These are phyloP conservation scores for Carapus acus DNA, from an alignment of 2,797 vertebrate genomes.

Conservation along the genomic window DNA sequence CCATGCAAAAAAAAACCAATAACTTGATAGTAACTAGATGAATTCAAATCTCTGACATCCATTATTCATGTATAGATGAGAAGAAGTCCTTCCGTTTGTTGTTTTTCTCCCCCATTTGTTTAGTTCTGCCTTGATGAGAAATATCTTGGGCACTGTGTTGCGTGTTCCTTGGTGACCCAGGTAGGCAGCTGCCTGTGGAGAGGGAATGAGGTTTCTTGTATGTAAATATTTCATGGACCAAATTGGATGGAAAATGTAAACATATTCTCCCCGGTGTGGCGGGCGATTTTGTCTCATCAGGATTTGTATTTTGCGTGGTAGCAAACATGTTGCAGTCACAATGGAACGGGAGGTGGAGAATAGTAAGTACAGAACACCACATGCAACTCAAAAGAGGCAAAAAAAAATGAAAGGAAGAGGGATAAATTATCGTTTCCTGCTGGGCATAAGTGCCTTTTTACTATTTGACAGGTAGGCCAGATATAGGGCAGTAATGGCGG, in stretches of 20 bases:
- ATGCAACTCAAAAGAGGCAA: neutral
- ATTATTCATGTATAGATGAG: conserved; percentile 39
- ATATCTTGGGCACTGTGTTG: neutral
- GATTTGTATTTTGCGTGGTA: conserved; percentile 11
- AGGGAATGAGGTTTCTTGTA: conserved; percentile 30
- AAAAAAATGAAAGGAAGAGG: neutral
- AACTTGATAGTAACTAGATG: no score
- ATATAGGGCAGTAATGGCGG: neutral
- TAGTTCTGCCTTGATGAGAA: conserved; percentile 26
- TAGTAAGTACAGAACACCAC: neutral
- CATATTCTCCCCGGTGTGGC: conserved; percentile 12
- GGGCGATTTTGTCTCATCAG: neutral
- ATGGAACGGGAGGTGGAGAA: neutral
- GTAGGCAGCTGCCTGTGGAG: conserved; percentile 8
- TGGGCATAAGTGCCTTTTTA: conserved; percentile 5
- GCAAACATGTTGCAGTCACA: neutral
- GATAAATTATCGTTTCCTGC: neutral
- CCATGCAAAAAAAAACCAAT: neutral
- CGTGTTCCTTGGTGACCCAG: conserved; percentile 14
- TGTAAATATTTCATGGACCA: conserved; percentile 39
- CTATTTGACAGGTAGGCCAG: conserved; percentile 3
- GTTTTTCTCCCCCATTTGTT: conserved; percentile 7
- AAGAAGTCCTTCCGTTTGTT: conserved; percentile 6
- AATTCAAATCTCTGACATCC: conserved; percentile 14
- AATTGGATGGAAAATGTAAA: conserved; percentile 23